These are phyloP conservation scores for Ceryle rudis DNA, from an alignment of 2,797 vertebrate species.

Conservation along the genomic window DNA sequence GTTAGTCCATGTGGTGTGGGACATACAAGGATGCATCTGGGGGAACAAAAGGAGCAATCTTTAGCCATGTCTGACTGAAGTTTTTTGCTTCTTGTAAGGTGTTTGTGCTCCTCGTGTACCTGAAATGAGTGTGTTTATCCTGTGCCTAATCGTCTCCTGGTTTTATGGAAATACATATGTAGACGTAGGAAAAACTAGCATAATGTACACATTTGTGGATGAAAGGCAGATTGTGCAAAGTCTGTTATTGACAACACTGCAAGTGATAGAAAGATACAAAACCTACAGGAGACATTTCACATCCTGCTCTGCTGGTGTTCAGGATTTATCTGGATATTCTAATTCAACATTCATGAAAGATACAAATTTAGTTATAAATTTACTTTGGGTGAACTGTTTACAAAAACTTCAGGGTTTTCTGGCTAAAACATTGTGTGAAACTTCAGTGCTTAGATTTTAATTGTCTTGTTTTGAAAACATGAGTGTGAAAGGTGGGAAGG, in stretches of 20 bases:
- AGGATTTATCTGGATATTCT: background rate
- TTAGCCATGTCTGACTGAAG: background rate
- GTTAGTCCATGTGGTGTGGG: accelerated
- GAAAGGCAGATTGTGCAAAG: background rate
- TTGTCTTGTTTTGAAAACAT: background rate
- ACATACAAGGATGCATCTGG: background rate
- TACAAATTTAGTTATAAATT: background rate
- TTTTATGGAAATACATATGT: background rate
- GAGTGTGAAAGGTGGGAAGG: background rate
- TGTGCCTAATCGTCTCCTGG: background rate
- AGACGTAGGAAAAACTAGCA: background rate
- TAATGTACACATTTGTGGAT: background rate
- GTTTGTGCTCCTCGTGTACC: background rate
- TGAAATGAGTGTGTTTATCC: accelerated
- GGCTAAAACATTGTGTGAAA: background rate
- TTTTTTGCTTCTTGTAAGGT: background rate
- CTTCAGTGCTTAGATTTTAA: background rate
- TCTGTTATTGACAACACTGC: background rate
- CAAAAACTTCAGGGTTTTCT: background rate
- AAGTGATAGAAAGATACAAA: background rate
- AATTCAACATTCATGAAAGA: background rate
- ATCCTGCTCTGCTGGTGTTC: background rate
- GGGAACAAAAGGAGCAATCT: background rate
- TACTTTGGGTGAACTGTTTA: background rate
- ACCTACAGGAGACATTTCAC: background rate